Evolutionary conservation across 2,113 vertebrate species (phyloP), one percentile per base, ranked within the genome.

Genomic region (Furnarius figulus): DNA sequence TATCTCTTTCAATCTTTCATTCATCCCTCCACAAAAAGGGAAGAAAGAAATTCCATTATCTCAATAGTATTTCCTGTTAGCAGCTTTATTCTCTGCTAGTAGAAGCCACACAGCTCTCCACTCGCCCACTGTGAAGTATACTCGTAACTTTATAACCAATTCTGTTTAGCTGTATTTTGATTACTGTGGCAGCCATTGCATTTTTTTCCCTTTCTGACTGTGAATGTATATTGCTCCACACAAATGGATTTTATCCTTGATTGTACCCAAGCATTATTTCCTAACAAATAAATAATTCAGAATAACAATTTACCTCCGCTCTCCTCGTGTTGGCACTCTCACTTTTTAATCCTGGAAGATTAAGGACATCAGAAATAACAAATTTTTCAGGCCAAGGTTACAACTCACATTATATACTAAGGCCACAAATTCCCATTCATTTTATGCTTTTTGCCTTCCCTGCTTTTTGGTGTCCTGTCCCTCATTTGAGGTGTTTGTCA

Each of bases 241-340:
- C 25, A 90, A 89, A 81, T 33, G 56, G 61, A 90, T 90, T 88
- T 89, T 76, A 93, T 56, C 47, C 47, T 87, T 72, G 76, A 75
- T 49, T 75, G 79, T 81, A 67, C 20, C n/a, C 76, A 87, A 82
- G 66, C 46, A 44, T 62, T 50, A 58, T 53, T 89, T 86, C 37
- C 40, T 85, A 53, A 75, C 63, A 90, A 90, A 91, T 70, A 93
- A 91, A 73, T 63, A 63, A 80, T 44, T 59, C 87, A 39, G 46
- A 90, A 55, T 66, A 83, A 93, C 70, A 93, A 97, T 95, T 88
- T 97, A 92, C 94, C 81, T 97, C 91, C 42, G 8, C 84, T 91
- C 58, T 93, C 92, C 89, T 95, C 6, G 0, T 76, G 89, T 23
- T 94, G 90, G 65, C 95, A 85, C 94, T 85, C 88, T 93, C 73